Conservation (phyloP, 1,140 invertebrate species). For the Eriosoma lanigerum region DNA sequence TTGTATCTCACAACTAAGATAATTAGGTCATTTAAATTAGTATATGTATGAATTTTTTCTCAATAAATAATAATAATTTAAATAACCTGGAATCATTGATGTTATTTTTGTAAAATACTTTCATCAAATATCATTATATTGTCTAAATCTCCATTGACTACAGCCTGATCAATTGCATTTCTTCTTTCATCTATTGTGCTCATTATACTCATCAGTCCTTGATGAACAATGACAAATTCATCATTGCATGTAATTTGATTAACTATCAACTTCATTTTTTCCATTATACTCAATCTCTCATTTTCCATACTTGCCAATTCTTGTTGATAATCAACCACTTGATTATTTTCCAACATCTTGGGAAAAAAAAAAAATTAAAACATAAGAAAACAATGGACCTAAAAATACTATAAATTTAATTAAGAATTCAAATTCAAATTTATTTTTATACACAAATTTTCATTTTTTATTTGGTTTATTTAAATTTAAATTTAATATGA, state of each 20-base stretch:
- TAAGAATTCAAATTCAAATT: too few species aligned
- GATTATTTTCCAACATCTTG: slow-evolving; percentile 33
- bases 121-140: slow-evolving; percentile 48
- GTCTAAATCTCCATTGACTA: slow-evolving; percentile 42
- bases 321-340: slow-evolving; percentile 38
- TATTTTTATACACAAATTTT: too few species aligned
- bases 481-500: too few species aligned
- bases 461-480: too few species aligned
- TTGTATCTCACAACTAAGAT: too few species aligned
- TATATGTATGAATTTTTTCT: too few species aligned
- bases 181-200: slow-evolving; percentile 38
- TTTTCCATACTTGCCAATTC: slow-evolving; percentile 39
- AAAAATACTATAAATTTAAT: too few species aligned
- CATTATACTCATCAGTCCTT: slow-evolving; percentile 46
- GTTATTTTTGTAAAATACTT: slow-evolving; percentile 44
- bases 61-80: neutral
- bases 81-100: neutral
- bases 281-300: slow-evolving; percentile 25
- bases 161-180: slow-evolving; percentile 38
- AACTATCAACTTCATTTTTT: slow-evolving; percentile 44
- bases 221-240: slow-evolving; percentile 31
- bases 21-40: too few species aligned
- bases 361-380: too few species aligned
- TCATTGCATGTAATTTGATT: slow-evolving; percentile 33
- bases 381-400: too few species aligned